Conservation (phyloP, 1,140 invertebrate genomes). For the Hetaerina americana region DNA sequence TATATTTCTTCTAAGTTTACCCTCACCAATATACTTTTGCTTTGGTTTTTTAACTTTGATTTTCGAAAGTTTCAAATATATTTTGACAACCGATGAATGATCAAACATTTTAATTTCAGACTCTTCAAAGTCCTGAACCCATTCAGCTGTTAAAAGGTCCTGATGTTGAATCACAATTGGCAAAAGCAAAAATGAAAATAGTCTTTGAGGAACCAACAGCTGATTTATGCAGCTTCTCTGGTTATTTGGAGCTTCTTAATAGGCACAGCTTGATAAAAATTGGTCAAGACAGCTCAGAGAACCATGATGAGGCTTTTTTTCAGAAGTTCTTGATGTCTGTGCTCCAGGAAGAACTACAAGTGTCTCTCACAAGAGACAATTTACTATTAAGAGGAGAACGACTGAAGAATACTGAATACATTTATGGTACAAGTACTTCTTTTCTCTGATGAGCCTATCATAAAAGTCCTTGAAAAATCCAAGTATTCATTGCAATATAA, state of each 20-base stretch:
- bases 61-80: too few relatives aligned
- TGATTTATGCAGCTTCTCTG: constrained; percentile 68
- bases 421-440: constrained; percentile 36
- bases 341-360: not conserved
- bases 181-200: constrained; percentile 41
- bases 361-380: constrained; percentile 48
- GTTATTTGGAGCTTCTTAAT: constrained; percentile 38
- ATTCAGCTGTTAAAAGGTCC: not conserved
- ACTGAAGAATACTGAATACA: constrained; percentile 67
- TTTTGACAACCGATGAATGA: too few relatives aligned
- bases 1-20: too few relatives aligned
- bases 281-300: not conserved
- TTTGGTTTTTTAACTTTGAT: too few relatives aligned
- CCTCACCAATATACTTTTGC: too few relatives aligned
- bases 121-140: constrained; percentile 5
- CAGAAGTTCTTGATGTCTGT: not conserved
- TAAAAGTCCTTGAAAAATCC: too few relatives aligned
- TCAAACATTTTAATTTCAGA: too few relatives aligned
- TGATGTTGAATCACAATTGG: constrained; percentile 25
- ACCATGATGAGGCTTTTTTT: too few relatives aligned
- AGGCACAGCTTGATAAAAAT: not conserved
- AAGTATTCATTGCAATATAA: too few relatives aligned
- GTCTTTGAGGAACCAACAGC: constrained; percentile 51
- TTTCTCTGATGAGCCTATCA: too few relatives aligned
- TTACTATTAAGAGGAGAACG: constrained; percentile 61